A percentile compares a stretch with the other conserved stretches of the same genome.
Evolutionary conservation across 1,140 invertebrate genomes (phyloP).

Genomic region (Yoshiicerus persimilis): DNA sequence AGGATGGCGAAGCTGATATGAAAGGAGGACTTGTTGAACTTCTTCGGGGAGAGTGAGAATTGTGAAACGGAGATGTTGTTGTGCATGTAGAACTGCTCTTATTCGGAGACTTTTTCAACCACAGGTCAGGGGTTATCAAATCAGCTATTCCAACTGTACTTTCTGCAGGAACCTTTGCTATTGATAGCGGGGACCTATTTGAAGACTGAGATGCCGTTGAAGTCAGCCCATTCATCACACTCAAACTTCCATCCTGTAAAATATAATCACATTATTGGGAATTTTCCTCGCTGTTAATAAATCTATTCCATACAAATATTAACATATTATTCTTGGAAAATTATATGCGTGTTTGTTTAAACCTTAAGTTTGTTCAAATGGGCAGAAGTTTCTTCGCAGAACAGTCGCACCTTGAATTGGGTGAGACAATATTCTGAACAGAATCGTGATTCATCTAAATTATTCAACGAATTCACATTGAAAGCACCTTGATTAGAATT

Average conservation of each 20-base stretch:
- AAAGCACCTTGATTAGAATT: background rate
- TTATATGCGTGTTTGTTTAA: background rate
- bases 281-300: background rate
- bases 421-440: slow-evolving; percentile 40
- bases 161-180: background rate
- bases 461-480: background rate
- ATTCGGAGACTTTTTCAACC: slow-evolving; percentile 21
- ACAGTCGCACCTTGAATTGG: slow-evolving; percentile 39
- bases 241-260: background rate
- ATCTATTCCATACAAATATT: background rate
- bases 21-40: background rate
- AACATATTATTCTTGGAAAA: background rate
- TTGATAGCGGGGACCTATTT: background rate
- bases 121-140: slow-evolving; percentile 43
- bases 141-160: background rate
- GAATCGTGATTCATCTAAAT: slow-evolving; percentile 41
- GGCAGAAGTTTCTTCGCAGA: slow-evolving; percentile 45
- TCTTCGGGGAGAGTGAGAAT: background rate
- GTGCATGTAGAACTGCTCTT: background rate
- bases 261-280: background rate
- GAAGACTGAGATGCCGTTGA: background rate
- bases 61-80: background rate
- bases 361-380: slow-evolving; percentile 45
- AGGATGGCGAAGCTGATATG: background rate
- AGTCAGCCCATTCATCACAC: background rate